phyloP scores from a whole-genome alignment of 2,113 vertebrate species.

The Athene cunicularia region DNA sequence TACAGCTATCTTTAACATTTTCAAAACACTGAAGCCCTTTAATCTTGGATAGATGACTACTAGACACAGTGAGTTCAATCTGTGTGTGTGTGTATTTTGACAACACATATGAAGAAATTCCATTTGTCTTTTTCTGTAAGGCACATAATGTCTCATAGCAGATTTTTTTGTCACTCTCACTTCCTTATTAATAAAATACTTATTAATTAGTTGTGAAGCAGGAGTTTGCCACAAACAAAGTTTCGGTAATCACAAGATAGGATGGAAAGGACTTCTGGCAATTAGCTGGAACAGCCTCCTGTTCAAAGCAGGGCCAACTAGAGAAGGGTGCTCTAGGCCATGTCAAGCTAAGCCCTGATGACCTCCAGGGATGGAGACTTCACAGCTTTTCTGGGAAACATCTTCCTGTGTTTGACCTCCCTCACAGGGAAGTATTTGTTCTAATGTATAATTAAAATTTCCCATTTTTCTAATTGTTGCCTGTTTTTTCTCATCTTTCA shows the following conservation, averaged over 20 bases:
- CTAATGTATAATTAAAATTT: neutral
- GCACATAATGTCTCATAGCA: neutral
- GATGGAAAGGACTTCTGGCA: neutral
- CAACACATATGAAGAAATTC: neutral
- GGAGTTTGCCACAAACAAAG: neutral
- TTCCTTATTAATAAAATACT: neutral
- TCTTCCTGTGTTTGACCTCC: neutral
- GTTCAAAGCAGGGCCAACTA: neutral
- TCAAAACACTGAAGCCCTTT: neutral
- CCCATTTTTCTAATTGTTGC: neutral
- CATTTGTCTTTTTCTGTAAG: neutral
- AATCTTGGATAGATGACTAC: neutral
- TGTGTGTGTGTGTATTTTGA: neutral
- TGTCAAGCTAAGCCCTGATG: neutral
- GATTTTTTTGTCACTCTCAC: neutral
- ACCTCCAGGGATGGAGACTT: neutral
- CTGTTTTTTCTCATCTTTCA: neutral
- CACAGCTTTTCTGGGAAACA: neutral
- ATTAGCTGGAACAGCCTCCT: neutral
- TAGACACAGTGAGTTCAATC: neutral
- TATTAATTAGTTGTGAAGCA: neutral
- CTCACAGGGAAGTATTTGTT: neutral
- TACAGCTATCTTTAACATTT: neutral
- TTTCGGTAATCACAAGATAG: neutral
- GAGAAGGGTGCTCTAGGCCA: neutral